Evolutionary conservation across 2,113 vertebrate genomes (phyloP).

Genomic region (Vidua chalybeata): DNA sequence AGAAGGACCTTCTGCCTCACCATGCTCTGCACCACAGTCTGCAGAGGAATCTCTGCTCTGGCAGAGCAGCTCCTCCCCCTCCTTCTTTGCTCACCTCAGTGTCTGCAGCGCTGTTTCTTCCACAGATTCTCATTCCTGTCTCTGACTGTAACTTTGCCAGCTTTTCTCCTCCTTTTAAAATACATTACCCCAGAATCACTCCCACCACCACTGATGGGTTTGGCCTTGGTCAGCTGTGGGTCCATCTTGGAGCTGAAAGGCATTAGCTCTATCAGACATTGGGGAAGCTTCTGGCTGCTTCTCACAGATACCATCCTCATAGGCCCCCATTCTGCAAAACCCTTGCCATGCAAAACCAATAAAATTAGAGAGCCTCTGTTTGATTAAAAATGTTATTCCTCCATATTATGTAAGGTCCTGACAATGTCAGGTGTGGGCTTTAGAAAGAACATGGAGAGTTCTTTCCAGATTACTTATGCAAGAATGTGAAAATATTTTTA

Average conservation of each 20-base stretch:
- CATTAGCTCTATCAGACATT: neutral
- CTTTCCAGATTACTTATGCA: neutral
- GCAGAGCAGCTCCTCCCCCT: neutral
- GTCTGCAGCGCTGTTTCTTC: neutral
- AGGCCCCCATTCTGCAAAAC: neutral
- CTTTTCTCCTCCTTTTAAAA: neutral
- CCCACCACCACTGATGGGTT: neutral
- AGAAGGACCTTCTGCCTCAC: neutral
- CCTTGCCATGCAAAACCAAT: neutral
- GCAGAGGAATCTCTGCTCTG: neutral
- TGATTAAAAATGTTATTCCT: neutral
- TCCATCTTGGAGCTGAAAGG: neutral
- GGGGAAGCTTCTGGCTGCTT: neutral
- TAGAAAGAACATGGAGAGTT: neutral
- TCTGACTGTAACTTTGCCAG: neutral
- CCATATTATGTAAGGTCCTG: neutral
- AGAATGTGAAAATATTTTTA: neutral
- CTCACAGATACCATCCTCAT: neutral
- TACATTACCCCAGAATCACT: fast-evolving
- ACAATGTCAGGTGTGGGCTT: neutral
- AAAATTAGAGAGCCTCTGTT: neutral
- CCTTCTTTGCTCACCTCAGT: neutral
- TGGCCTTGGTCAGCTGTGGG: fast-evolving
- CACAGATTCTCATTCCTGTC: neutral
- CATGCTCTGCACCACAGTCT: neutral